phyloP scores from a whole-genome alignment of 2,797 vertebrate genomes.

The Danio choprae region DNA sequence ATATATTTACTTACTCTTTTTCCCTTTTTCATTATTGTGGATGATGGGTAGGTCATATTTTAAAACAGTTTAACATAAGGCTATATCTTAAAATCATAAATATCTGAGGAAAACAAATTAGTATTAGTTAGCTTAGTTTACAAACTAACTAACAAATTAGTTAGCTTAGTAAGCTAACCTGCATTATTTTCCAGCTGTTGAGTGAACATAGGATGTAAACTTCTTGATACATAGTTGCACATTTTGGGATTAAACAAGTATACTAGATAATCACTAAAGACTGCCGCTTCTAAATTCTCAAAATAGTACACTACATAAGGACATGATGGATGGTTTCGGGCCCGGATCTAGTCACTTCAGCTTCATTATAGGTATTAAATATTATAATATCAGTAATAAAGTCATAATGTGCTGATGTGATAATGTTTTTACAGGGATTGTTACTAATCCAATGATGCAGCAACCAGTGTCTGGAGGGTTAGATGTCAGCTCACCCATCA shows the following conservation, averaged over 20 bases:
- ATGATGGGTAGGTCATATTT: too few species aligned
- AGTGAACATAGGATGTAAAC: too few species aligned
- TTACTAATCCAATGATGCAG: conserved; percentile 83
- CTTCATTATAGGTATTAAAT: not conserved
- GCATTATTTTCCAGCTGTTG: too few species aligned
- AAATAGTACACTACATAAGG: not conserved
- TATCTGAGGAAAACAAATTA: too few species aligned
- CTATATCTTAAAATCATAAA: too few species aligned
- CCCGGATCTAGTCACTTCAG: not conserved
- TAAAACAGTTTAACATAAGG: too few species aligned
- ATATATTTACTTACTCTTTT: too few species aligned
- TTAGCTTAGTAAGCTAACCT: too few species aligned
- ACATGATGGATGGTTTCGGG: not conserved
- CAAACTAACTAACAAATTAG: too few species aligned
- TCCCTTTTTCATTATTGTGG: too few species aligned
- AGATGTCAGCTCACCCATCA: conserved; percentile 85
- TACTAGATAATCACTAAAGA: not conserved
- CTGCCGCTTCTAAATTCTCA: not conserved
- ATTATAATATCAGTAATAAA: not conserved
- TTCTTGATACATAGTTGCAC: not conserved
- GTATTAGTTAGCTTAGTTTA: too few species aligned
- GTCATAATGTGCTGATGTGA: not conserved
- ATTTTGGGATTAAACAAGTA: not conserved
- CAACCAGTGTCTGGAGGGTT: conserved; percentile 77
- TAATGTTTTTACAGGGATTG: conserved; percentile 72